A percentile compares a stretch with the other conserved stretches of the same genome.
Conservation (phyloP, 2,113 vertebrate genomes). For the Charina bottae region DNA sequence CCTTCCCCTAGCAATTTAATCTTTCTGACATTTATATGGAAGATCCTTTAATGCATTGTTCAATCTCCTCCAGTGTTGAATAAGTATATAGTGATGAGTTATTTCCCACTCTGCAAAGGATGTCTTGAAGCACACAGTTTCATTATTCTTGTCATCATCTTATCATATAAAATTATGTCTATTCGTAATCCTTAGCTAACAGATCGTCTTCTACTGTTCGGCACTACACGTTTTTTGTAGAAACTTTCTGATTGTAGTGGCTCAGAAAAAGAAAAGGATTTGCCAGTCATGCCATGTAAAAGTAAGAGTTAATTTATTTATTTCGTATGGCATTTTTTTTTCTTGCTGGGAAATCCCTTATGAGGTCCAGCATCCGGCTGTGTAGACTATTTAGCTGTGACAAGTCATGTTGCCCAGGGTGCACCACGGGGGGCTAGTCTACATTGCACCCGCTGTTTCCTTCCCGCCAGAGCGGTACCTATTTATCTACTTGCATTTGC, state of each 20-base stretch:
- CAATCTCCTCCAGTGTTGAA: background rate
- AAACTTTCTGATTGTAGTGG: background rate
- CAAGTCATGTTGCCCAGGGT: no score
- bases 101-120: background rate
- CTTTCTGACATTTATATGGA: slow-evolving; percentile 14
- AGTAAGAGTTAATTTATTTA: no score
- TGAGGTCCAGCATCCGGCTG: no score
- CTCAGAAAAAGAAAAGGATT: background rate
- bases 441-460: no score
- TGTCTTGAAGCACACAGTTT: slow-evolving; percentile 5
- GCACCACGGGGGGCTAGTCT: no score
- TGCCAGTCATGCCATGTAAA: background rate
- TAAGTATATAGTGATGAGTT: background rate
- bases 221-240: background rate
- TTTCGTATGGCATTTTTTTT: no score
- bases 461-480: no score
- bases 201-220: background rate
- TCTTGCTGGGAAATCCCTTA: no score
- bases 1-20: slow-evolving; percentile 1
- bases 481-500: no score
- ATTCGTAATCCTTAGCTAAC: slow-evolving; percentile 11
- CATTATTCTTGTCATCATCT: slow-evolving; percentile 18
- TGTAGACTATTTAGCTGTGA: no score
- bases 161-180: slow-evolving; percentile 1
- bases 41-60: slow-evolving; percentile 22